Evolutionary conservation across 2,113 vertebrate genomes (phyloP), one percentile per base, ranked within the genome.

Genomic region (Protobothrops flavoviridis): DNA sequence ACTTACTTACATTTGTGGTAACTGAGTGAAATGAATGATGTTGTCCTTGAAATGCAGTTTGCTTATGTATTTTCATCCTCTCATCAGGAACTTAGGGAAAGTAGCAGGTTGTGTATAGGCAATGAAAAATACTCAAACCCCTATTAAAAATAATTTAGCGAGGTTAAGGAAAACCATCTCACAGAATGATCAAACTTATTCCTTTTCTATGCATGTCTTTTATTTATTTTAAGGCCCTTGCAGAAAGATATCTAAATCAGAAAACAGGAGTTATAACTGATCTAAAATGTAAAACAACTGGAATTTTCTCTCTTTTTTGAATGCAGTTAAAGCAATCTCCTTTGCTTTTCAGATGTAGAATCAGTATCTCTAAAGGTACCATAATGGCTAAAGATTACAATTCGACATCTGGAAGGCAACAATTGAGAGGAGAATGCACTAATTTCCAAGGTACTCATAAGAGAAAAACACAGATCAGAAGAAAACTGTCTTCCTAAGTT

Each of bases 11-110:
- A 97, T 96, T 96, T 93, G 94, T 92, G 94, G 96, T 94, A 97
- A 97, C 91, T 96, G 96, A 97, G 95, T 87, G 90, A 96, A 97
- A 97, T 96, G 95, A 95, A 97, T 96, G 95, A 95, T 96, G 95
- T 95, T 92, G 96, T 90, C 92, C 97, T 94, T 97, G 92, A 96
- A 96, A 97, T 95, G 95, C 93, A 94, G 92, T 85, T 95, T 91
- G 94, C 95, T 95, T 92, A 93, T 96, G 90, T 95, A 95, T 85
- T 90, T 95, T 24, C 53, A 53, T 4, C 29, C 23, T 53, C 2
- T 24, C 29, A 93, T 87, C 93, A 1, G 6, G 91, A 96, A 93
- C 92, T 92, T 1, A 26, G 26, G n/a, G 91, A 90, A 87, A 52
- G 24, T 91, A 89, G 85, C 50, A 94, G 59, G 95, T 97, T 96